These are phyloP conservation scores for Mythimna loreyi DNA, from an alignment of 2,888 invertebrate genomes.

Conservation along the genomic window DNA sequence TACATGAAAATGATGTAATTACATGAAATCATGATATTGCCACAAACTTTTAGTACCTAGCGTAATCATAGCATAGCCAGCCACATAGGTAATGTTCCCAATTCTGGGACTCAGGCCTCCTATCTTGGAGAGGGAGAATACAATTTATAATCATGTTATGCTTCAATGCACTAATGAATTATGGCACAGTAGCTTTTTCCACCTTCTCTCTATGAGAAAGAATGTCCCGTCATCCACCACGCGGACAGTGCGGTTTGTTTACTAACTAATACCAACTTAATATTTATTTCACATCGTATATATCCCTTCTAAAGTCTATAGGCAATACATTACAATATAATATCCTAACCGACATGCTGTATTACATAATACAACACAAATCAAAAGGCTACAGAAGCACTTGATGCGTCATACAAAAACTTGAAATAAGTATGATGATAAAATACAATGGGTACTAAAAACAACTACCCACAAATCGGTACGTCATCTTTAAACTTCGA, in stretches of 20 bases:
- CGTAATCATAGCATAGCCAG: too few species aligned
- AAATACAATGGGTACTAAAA: conserved; percentile 30
- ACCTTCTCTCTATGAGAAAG: too few species aligned
- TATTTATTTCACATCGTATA: background rate
- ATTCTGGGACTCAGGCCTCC: too few species aligned
- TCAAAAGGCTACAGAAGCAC: background rate
- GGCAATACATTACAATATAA: background rate
- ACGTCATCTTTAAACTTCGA: conserved; percentile 18
- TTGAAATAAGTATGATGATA: background rate
- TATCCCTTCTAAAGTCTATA: too few species aligned
- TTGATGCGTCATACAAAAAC: conserved; percentile 9
- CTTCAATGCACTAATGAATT: too few species aligned
- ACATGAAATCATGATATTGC: background rate
- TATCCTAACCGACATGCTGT: background rate
- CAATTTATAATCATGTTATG: too few species aligned
- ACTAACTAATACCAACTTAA: too few species aligned
- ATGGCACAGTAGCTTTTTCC: too few species aligned
- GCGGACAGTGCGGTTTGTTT: too few species aligned
- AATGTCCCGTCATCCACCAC: too few species aligned
- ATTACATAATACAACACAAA: conserved; percentile 7
- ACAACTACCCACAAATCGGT: background rate
- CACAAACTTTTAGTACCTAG: background rate
- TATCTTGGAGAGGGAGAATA: too few species aligned
- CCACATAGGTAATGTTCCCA: too few species aligned
- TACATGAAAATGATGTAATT: background rate